These are phyloP conservation scores for Oxyruncus cristatus DNA, from an alignment of 2,113 vertebrate species.

Conservation along the genomic window DNA sequence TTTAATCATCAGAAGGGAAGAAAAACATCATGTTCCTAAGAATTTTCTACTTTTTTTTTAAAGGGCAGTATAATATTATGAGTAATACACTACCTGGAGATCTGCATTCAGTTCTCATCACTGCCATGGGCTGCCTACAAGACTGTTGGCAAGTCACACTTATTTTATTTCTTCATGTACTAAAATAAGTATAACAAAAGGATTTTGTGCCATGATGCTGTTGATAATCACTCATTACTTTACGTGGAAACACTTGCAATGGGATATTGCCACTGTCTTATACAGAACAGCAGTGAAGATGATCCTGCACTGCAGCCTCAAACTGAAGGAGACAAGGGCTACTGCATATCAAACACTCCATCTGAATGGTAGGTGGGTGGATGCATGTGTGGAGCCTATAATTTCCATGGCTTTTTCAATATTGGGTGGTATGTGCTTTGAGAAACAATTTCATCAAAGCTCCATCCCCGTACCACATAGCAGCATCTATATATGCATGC, in stretches of 20 bases:
- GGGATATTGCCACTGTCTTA: not conserved
- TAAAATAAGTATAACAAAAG: not conserved
- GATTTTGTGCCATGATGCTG: not conserved
- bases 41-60: not conserved
- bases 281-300: not conserved
- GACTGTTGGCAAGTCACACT: not conserved
- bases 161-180: not conserved
- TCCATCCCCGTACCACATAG: not conserved
- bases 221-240: not conserved
- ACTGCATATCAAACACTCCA: not conserved
- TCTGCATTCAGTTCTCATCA: not conserved
- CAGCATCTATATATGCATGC: not conserved
- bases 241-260: not conserved
- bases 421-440: not conserved
- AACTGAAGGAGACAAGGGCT: not conserved
- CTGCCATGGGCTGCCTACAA: not conserved
- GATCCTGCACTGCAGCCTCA: not conserved
- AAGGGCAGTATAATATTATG: not conserved
- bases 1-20: not conserved
- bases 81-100: not conserved
- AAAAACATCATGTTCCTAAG: not conserved
- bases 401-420: not conserved
- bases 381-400: not conserved
- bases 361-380: not conserved
- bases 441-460: not conserved